Evolutionary conservation across 1,140 invertebrate species (phyloP).

Genomic region (Pogonus chalceus): DNA sequence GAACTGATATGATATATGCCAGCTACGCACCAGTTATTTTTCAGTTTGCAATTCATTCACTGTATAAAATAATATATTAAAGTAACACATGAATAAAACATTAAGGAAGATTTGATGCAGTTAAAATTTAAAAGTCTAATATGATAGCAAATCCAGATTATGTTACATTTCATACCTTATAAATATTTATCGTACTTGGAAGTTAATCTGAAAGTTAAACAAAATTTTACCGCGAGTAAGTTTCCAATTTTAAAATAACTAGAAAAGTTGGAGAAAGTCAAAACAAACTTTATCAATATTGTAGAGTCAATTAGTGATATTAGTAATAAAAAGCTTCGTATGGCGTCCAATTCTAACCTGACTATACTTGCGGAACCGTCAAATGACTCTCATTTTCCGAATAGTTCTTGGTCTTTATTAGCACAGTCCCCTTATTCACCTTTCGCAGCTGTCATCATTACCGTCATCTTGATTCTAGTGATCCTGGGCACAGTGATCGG

Average conservation of each 20-base stretch:
- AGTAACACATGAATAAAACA: constrained; percentile 6
- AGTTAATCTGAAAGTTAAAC: background rate
- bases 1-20: no score
- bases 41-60: no score
- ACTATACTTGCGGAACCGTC: background rate
- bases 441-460: constrained; percentile 54
- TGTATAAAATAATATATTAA: no score
- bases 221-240: no score
- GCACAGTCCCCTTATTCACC: constrained; percentile 31
- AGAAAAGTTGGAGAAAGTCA: background rate
- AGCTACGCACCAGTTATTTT: no score
- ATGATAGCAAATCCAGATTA: background rate
- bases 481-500: constrained; percentile 76
- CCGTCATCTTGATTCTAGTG: constrained; percentile 59
- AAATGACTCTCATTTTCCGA: constrained; percentile 2
- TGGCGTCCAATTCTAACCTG: constrained; percentile 21
- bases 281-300: background rate
- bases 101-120: background rate
- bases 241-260: background rate
- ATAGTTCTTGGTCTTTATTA: constrained; percentile 9
- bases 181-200: background rate
- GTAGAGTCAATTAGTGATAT: background rate
- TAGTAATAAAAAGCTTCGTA: constrained; percentile 15
- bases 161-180: background rate
- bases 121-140: background rate